These are phyloP conservation scores for Moxostoma hubbsi DNA, from an alignment of 2,797 vertebrate species.

Conservation along the genomic window DNA sequence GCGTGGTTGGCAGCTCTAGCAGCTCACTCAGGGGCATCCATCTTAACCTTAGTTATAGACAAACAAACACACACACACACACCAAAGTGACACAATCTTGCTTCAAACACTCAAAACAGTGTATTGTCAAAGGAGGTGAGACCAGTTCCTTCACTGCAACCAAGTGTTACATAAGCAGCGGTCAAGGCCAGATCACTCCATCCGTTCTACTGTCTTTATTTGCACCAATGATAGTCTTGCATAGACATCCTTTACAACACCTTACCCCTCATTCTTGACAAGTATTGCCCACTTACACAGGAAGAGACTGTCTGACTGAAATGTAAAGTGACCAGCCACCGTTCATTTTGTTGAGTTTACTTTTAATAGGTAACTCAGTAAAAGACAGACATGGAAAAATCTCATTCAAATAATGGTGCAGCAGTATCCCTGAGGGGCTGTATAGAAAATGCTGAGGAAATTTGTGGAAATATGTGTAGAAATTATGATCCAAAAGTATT, in stretches of 20 bases:
- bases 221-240: not conserved
- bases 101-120: not conserved
- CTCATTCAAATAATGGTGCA: too few species aligned
- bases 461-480: too few species aligned
- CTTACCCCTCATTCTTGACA: not conserved
- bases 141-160: conserved; percentile 6
- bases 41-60: not conserved
- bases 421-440: too few species aligned
- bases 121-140: conserved; percentile 26
- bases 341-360: too few species aligned
- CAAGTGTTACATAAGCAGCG: conserved; percentile 44
- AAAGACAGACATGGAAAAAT: too few species aligned
- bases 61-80: conserved; percentile 13
- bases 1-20: conserved; percentile 24
- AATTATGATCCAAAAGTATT: too few species aligned
- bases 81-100: not conserved
- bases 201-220: not conserved
- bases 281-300: not conserved
- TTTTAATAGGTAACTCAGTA: not conserved
- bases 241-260: not conserved
- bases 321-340: not conserved
- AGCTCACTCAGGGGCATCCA: conserved; percentile 25
- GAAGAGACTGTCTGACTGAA: not conserved
- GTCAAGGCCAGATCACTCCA: conserved; percentile 27
- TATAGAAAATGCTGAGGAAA: too few species aligned